A percentile compares a stretch with the other conserved stretches of the same genome.
These are phyloP conservation scores for Theristicus caerulescens DNA, from an alignment of 2,113 vertebrate genomes.

Conservation along the genomic window DNA sequence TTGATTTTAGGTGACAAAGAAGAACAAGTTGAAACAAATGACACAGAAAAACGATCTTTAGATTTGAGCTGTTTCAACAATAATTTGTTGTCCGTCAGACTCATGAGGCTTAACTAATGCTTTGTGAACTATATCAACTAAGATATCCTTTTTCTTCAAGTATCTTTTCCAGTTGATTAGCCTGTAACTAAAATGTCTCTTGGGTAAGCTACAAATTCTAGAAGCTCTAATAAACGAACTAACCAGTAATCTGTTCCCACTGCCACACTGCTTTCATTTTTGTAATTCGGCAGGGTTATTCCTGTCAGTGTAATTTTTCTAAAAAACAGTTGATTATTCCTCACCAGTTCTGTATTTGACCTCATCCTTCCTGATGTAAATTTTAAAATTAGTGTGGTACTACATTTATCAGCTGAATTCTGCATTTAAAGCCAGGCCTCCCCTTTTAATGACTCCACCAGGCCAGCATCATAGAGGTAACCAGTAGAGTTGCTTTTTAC, in stretches of 20 bases:
- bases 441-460: not conserved
- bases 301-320: not conserved
- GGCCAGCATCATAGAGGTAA: not conserved
- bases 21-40: slow-evolving; percentile 44
- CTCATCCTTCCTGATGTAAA: not conserved
- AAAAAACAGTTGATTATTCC: not conserved
- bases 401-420: not conserved
- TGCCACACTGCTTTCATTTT: not conserved
- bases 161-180: slow-evolving; percentile 69
- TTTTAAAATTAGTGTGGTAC: not conserved
- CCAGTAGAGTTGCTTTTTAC: not conserved
- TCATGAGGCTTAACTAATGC: slow-evolving; percentile 64
- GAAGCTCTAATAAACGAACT: slow-evolving; percentile 43
- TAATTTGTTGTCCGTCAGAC: slow-evolving; percentile 73
- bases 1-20: slow-evolving; percentile 60
- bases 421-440: not conserved
- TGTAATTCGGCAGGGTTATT: not conserved
- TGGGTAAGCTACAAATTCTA: slow-evolving; percentile 52
- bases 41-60: slow-evolving; percentile 65
- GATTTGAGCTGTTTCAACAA: slow-evolving; percentile 63
- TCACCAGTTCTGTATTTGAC: not conserved
- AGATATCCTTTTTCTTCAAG: slow-evolving; percentile 63
- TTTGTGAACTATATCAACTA: slow-evolving; percentile 67
- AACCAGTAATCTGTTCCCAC: not conserved
- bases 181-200: slow-evolving; percentile 61